Evolutionary conservation across 2,113 vertebrate species (phyloP).

Genomic region (Chloebia gouldiae): DNA sequence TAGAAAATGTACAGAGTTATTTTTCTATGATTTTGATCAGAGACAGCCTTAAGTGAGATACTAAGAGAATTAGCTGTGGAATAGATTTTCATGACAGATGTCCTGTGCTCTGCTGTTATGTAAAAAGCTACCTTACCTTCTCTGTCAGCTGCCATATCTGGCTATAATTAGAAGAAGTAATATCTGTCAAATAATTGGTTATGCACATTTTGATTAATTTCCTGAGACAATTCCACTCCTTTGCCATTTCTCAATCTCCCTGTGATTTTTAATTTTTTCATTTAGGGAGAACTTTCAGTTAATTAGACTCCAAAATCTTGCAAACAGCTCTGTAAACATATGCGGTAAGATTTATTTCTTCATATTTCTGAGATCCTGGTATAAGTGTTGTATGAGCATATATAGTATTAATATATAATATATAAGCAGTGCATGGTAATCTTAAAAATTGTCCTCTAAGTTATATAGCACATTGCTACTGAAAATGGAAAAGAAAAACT

Average conservation of each 20-base stretch:
- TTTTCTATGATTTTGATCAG: background rate
- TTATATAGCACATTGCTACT: background rate
- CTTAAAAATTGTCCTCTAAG: background rate
- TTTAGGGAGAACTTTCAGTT: background rate
- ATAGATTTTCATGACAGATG: slow-evolving; percentile 17
- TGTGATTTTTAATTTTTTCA: slow-evolving; percentile 35
- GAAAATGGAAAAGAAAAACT: background rate
- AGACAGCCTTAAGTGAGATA: background rate
- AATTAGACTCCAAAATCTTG: slow-evolving; percentile 15
- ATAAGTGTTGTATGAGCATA: background rate
- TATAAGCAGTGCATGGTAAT: background rate
- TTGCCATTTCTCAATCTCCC: background rate
- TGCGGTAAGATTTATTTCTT: background rate
- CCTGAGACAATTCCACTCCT: background rate
- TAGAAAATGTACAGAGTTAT: background rate
- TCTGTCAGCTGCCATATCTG: background rate
- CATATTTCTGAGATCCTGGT: background rate
- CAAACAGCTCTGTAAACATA: background rate
- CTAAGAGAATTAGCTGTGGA: background rate
- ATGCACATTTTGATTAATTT: slow-evolving; percentile 45
- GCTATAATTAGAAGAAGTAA: slow-evolving; percentile 33
- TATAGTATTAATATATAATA: background rate
- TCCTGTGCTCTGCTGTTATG: background rate
- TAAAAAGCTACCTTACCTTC: slow-evolving; percentile 20
- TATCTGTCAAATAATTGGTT: slow-evolving; percentile 49